phyloP scores from a whole-genome alignment of 1,140 invertebrate species.

The Oncopodura yosiiana region DNA sequence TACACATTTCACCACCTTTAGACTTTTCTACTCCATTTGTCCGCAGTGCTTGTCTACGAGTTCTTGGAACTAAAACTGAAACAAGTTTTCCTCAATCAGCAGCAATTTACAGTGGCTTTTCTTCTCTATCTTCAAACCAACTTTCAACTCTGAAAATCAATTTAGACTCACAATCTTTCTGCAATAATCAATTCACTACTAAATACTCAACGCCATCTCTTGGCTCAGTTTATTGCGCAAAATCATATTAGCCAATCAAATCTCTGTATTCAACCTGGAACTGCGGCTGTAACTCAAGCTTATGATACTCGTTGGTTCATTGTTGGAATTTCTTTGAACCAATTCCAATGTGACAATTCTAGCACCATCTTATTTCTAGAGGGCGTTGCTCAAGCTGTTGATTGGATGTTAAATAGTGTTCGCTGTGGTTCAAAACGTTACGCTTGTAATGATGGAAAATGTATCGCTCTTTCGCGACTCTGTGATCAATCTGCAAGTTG shows the following conservation, averaged over 20 bases:
- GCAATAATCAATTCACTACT: neutral
- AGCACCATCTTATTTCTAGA: slow-evolving; percentile 9
- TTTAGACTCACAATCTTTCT: neutral
- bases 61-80: neutral
- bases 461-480: neutral
- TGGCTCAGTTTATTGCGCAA: neutral
- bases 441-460: slow-evolving; percentile 4
- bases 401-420: slow-evolving; percentile 8
- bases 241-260: neutral
- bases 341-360: neutral
- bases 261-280: neutral
- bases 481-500: slow-evolving; percentile 16
- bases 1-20: slow-evolving; percentile 6
- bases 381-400: neutral
- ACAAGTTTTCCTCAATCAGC: neutral
- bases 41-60: neutral
- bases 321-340: neutral
- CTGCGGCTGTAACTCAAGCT: neutral
- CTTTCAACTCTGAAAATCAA: neutral
- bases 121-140: neutral
- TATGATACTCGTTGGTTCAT: slow-evolving; percentile 3
- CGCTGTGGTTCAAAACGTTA: slow-evolving; percentile 1
- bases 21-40: slow-evolving; percentile 3
- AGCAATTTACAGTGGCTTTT: slow-evolving; percentile 1
- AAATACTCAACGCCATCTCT: neutral